Percentiles rank a stretch among this genome's conserved stretches.
Conservation (phyloP, 2,797 vertebrate genomes). For the Pseudocheirus occidentalis region DNA sequence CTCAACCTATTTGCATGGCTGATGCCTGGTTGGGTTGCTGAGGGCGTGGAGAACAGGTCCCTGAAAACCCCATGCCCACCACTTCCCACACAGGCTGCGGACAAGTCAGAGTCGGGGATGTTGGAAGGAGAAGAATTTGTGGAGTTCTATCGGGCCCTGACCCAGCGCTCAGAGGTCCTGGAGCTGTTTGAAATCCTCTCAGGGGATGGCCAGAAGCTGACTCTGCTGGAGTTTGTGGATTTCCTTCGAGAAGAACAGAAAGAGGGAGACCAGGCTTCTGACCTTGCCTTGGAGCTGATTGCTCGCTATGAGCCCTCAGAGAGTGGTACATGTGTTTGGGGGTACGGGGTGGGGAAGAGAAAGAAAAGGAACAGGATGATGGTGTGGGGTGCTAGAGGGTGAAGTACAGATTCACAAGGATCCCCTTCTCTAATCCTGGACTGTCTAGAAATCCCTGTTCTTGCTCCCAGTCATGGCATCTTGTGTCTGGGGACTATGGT, state of each 20-base stretch:
- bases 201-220: conserved; percentile 90
- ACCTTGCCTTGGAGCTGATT: conserved; percentile 90
- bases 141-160: conserved; percentile 95
- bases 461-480: background rate
- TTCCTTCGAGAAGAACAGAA: conserved; percentile 92
- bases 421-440: background rate
- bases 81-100: conserved; percentile 88
- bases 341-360: background rate
- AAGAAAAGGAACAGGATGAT: background rate
- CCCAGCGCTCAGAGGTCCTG: conserved; percentile 91
- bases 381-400: background rate
- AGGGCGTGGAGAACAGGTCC: conserved; percentile 27
- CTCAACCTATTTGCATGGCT: background rate
- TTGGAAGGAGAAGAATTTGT: conserved; percentile 95
- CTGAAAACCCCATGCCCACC: background rate
- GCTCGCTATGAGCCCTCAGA: conserved; percentile 92
- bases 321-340: conserved; percentile 85
- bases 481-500: background rate
- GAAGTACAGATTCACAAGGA: background rate
- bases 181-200: conserved; percentile 93
- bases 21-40: conserved; percentile 20
- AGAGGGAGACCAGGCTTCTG: conserved; percentile 84
- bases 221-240: conserved; percentile 91
- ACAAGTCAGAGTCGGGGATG: conserved; percentile 88
- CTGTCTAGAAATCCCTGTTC: background rate